Conservation (phyloP, 1,140 invertebrate genomes). For the Monochamus saltuarius region DNA sequence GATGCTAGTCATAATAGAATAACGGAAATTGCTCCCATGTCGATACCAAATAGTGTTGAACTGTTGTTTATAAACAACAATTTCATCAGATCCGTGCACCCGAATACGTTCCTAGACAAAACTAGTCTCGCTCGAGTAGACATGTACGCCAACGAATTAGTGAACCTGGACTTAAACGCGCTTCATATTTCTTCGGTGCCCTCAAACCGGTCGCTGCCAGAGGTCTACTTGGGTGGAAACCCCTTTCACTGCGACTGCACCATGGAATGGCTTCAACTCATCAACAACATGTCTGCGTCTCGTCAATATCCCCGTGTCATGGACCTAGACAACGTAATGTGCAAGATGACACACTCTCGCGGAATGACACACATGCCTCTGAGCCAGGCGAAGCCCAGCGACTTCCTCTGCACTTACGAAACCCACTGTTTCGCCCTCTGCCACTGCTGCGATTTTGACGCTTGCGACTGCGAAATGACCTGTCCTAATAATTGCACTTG, state of each 20-base stretch:
- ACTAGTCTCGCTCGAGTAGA: conserved; percentile 81
- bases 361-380: conserved; percentile 68
- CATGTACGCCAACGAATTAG: conserved; percentile 84
- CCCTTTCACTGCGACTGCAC: conserved; percentile 89
- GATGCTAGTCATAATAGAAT: conserved; percentile 88
- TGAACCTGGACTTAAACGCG: conserved; percentile 77
- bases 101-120: conserved; percentile 85
- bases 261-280: conserved; percentile 88
- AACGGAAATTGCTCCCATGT: conserved; percentile 72
- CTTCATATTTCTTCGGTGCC: conserved; percentile 72
- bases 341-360: conserved; percentile 75
- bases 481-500: conserved; percentile 90
- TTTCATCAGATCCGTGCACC: conserved; percentile 73
- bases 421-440: conserved; percentile 91
- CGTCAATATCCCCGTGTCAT: conserved; percentile 82
- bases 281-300: conserved; percentile 79
- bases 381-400: conserved; percentile 66
- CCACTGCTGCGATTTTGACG: conserved; percentile 92
- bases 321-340: conserved; percentile 84
- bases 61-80: conserved; percentile 89
- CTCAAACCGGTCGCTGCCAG: conserved; percentile 69
- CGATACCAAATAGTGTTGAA: conserved; percentile 87
- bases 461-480: conserved; percentile 94
- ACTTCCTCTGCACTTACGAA: conserved; percentile 88
- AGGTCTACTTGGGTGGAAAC: conserved; percentile 87